These are phyloP conservation scores for Gymnoscopelus braueri DNA, from an alignment of 2,797 vertebrate species.

Conservation along the genomic window DNA sequence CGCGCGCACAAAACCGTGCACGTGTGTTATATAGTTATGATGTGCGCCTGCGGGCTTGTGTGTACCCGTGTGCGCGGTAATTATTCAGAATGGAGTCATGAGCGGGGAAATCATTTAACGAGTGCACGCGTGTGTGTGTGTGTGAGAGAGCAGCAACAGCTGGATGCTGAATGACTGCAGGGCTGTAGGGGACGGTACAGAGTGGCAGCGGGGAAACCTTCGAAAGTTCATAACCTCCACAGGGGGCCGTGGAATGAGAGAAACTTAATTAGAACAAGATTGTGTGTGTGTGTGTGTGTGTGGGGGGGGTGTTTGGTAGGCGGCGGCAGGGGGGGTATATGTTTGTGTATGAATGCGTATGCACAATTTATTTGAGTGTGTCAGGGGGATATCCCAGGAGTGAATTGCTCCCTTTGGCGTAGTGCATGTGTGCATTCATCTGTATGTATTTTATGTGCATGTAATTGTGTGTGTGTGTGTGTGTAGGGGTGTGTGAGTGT, in stretches of 20 bases:
- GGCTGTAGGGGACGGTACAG: constrained; percentile 37
- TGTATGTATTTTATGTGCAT: too few species aligned
- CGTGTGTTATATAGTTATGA: not conserved
- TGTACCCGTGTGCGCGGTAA: constrained; percentile 25
- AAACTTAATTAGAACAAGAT: constrained; percentile 41
- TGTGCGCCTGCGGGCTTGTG: not conserved
- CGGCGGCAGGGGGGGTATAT: too few species aligned
- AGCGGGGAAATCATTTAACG: constrained; percentile 10
- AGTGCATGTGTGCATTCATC: too few species aligned
- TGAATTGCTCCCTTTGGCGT: too few species aligned
- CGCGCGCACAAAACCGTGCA: not conserved
- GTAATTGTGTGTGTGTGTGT: too few species aligned
- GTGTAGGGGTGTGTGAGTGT: too few species aligned
- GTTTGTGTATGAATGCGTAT: too few species aligned
- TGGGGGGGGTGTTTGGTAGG: not conserved
- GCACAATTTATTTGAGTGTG: too few species aligned
- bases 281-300: constrained; percentile 18
- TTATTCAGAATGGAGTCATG: constrained; percentile 43
- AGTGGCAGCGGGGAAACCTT: constrained; percentile 51
- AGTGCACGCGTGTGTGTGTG: constrained; percentile 16
- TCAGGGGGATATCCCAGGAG: too few species aligned
- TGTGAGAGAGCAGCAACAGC: constrained; percentile 39
- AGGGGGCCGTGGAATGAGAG: constrained; percentile 18
- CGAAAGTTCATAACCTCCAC: constrained; percentile 55
- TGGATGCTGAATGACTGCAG: constrained; percentile 52